Evolutionary conservation across 2,113 vertebrate species (phyloP).

Genomic region (Neogobius melanostomus): DNA sequence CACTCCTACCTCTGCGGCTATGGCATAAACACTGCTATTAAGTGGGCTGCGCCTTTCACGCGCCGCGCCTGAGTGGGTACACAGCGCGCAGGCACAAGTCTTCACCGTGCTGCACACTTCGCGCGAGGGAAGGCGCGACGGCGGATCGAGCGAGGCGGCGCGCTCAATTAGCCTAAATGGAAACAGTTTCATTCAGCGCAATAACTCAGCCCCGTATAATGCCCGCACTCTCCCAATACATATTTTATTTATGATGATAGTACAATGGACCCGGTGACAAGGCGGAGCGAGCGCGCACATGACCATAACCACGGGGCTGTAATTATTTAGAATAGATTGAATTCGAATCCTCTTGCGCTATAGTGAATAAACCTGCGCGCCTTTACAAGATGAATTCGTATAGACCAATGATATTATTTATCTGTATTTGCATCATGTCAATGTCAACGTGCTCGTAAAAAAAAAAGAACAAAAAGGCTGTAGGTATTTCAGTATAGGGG

Average conservation of each 20-base stretch:
- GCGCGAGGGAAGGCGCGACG: constrained; percentile 5
- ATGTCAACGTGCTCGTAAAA: not conserved
- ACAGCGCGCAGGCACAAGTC: constrained; percentile 66
- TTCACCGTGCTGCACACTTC: constrained; percentile 7
- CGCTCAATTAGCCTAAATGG: constrained; percentile 93
- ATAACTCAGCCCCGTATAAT: constrained; percentile 79
- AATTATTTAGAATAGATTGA: constrained; percentile 98
- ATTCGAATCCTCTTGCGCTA: constrained; percentile 82
- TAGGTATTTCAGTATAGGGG: not conserved
- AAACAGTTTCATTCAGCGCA: constrained; percentile 90
- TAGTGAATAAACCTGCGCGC: constrained; percentile 68
- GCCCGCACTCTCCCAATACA: constrained; percentile 83
- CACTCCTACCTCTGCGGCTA: constrained; percentile 81
- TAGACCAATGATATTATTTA: not conserved
- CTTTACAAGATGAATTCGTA: not conserved
- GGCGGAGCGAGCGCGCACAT: constrained; percentile 74
- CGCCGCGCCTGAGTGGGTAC: constrained; percentile 75
- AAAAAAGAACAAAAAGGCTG: not conserved
- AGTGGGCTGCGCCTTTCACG: constrained; percentile 72
- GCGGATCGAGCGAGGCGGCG: constrained; percentile 72
- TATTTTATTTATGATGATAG: constrained; percentile 83
- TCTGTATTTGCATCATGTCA: not conserved
- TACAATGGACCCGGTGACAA: constrained; percentile 81
- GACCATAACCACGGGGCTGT: constrained; percentile 84
- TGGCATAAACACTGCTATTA: constrained; percentile 85